Evolutionary conservation across 2,888 invertebrate species (phyloP).

Genomic region (Rhodophaea formosa): DNA sequence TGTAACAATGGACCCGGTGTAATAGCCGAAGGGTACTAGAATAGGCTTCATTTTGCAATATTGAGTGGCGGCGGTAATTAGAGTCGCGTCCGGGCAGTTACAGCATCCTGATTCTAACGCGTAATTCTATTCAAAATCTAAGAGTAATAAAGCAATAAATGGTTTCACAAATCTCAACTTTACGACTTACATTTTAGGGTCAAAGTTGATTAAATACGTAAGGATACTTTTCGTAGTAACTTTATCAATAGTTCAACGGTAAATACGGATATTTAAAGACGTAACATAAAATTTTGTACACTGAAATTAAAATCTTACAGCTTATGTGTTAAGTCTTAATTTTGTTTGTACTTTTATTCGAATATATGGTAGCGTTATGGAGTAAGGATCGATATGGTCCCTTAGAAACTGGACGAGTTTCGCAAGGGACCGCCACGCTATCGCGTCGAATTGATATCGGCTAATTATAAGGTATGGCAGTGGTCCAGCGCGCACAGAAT

Average conservation of each 20-base stretch:
- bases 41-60: constrained; percentile 75
- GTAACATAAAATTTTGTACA: constrained; percentile 41
- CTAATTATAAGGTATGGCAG: constrained; percentile 75
- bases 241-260: constrained; percentile 40
- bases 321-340: constrained; percentile 19
- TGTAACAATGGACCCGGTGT: constrained; percentile 65
- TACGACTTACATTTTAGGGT: constrained; percentile 25
- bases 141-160: constrained; percentile 29
- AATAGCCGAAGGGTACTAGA: constrained; percentile 66
- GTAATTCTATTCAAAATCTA: constrained; percentile 32
- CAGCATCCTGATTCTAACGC: constrained; percentile 78
- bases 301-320: constrained; percentile 28
- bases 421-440: constrained; percentile 71
- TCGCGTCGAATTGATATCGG: constrained; percentile 76
- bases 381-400: constrained; percentile 56
- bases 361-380: constrained; percentile 31
- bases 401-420: constrained; percentile 70
- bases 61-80: constrained; percentile 75
- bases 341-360: constrained; percentile 22
- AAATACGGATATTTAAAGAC: constrained; percentile 30
- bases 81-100: constrained; percentile 70
- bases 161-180: constrained; percentile 27
- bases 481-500: constrained; percentile 44
- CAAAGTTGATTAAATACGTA: constrained; percentile 29
- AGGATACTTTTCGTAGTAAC: constrained; percentile 37